Base-by-base conservation (phyloP, 2,888 invertebrate genomes). In the Girardia tigrina region DNA sequence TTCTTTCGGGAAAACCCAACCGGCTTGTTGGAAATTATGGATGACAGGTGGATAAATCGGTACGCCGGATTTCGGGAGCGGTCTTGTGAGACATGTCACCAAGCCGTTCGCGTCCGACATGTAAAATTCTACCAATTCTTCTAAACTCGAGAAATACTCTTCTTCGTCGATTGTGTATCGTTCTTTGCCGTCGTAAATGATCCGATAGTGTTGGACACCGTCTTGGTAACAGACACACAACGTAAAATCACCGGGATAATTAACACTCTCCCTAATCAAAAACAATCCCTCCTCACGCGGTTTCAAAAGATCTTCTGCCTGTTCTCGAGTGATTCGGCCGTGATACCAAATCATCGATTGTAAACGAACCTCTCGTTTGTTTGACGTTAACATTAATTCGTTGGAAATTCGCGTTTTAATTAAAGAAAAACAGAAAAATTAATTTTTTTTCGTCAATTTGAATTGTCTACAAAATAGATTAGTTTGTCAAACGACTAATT, bases 231-330 rank as follows among this genome's bases (percentile, higher is more conserved):
- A 81, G 82, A 93, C 90, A 86, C 97, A 97, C 70, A 98, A 88
- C 77, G 97, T 97, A 86, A 94, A 97, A 87, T 98, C 97, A 69
- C 97, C 97, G 26, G 95, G 97, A 86, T 92, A 98, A 87, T 97
- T 98, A 77, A 94, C 95, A 80, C 94, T 95, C 86, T 98, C 95
- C 80, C 97, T 89, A 79, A 98, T 92, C 80, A 98, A 89, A 87
- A 95, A 98, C 79, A 94, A 88, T 77, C 98, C 98, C 85, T 95
- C 93, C 79, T 90, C 89, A 78, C 90, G 87, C 1, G 74, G 29
- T 73, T 29, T n/a, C 12, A 76, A 23, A 1, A 70, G 29, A 0
- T 28, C 16, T 28, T 75, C 75, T 8, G 88, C 88, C 78, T 86
- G 85, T 78, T 88, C 88, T 78, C 88, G 84, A 72, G 86, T 85